A percentile compares a stretch with the other conserved stretches of the same genome.
Evolutionary conservation across 2,113 vertebrate genomes (phyloP).

Genomic region (Nothocercus julius): DNA sequence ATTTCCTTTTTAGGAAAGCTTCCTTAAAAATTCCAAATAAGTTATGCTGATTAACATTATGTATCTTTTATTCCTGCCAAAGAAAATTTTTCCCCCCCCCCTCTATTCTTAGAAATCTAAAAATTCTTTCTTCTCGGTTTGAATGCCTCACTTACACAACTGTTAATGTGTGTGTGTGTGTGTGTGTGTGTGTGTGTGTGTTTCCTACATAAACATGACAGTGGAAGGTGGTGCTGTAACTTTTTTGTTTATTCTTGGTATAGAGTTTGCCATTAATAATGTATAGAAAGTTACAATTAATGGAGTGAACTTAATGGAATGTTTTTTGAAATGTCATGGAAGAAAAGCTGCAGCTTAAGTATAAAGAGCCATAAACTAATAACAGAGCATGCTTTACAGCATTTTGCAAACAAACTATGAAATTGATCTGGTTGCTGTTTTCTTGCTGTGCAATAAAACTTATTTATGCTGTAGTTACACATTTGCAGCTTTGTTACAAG

Average conservation of each 20-base stretch:
- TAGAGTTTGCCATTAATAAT: background rate
- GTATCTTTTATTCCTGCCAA: background rate
- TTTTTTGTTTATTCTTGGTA: background rate
- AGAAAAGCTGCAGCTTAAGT: slow-evolving; percentile 1
- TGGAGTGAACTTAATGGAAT: background rate
- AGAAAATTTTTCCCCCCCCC: background rate
- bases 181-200: background rate
- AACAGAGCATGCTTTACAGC: background rate
- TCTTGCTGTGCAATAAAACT: slow-evolving; percentile 61
- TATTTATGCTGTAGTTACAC: slow-evolving; percentile 63
- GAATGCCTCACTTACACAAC: background rate
- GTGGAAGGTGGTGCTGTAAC: background rate
- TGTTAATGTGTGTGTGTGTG: background rate
- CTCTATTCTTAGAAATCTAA: background rate
- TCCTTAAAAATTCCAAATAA: background rate
- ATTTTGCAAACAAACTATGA: slow-evolving; percentile 10
- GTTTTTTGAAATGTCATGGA: background rate
- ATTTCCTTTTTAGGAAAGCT: background rate
- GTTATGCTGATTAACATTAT: background rate
- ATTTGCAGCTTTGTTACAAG: slow-evolving; percentile 68
- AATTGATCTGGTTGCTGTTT: slow-evolving; percentile 28
- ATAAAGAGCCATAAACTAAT: background rate
- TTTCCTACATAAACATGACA: background rate
- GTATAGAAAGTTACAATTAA: background rate
- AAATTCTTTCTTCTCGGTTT: background rate